Evolutionary conservation across 2,797 vertebrate species (phyloP), one percentile per base, ranked within the genome.

Genomic region (Parambassis ranga): DNA sequence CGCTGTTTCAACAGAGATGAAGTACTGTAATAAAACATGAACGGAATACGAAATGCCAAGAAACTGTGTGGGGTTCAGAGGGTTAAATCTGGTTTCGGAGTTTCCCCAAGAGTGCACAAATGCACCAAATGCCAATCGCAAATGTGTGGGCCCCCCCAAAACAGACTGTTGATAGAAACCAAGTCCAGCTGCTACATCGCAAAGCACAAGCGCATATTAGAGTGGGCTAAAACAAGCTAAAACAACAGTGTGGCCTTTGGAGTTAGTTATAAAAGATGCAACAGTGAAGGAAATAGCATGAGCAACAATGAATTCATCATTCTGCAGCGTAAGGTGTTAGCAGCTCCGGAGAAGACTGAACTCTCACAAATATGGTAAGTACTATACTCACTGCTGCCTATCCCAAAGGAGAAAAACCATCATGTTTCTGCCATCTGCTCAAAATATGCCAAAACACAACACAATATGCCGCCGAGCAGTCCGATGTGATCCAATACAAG

Each of bases 301-400:
- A 64, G 65, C 67, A 67, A 66, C 59, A 69, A 39, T 65, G 46
- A 61, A 78, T 75, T 53, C 50, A 65, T 78, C 74, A 69, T 67
- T 53, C 49, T 61, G 31, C 58, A 57, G 69, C 56, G 69, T 6
- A 7, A 5, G 50, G 64, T 70, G 61, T 49, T 56, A 33, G 71
- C 57, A 63, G 68, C 51, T 57, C 23, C 41, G 44, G n/a, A 57
- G 44, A 65, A 46, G 37, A 42, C 39, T 19, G 39, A 13, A 57
- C 37, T 42, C 24, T 16, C 37, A 49, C 38, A 70, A 71, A 66
- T 32, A 52, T 60, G 23, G 47, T 43, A 27, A 57, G 31, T 10
- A 47, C 16, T 19, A 62, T 48, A 39, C 39, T 75, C 11, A 33
- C 31, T 20, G 57, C 44, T 47, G 24, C 42, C 65, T 37, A 37